phyloP scores from a whole-genome alignment of 2,888 invertebrate species.

The Ophioninae sp. region DNA sequence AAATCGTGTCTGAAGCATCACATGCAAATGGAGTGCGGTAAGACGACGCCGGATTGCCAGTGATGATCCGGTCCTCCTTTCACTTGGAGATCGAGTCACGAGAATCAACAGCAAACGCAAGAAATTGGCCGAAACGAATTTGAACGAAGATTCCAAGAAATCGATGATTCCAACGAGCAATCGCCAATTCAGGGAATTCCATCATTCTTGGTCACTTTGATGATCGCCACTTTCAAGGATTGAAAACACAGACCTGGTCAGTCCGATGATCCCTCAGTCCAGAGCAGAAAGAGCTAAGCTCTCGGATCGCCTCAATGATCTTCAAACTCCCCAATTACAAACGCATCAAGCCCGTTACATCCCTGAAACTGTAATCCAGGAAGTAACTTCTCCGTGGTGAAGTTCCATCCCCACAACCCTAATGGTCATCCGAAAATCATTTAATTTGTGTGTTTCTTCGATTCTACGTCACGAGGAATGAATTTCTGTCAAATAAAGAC shows the following conservation, averaged over 20 bases:
- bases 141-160: no score
- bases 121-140: no score
- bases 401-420: background rate
- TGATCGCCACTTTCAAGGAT: background rate
- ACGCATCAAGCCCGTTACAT: background rate
- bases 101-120: no score
- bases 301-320: no score
- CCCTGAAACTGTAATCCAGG: background rate
- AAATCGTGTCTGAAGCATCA: conserved; percentile 40
- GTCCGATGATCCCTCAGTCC: no score
- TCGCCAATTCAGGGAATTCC: background rate
- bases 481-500: conserved; percentile 8
- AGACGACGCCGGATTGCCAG: conserved; percentile 23
- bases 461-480: background rate
- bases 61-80: conserved; percentile 21
- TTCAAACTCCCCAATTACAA: background rate
- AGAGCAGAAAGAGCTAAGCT: no score
- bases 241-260: no score
- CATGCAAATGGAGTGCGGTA: conserved; percentile 45
- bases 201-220: background rate
- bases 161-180: background rate
- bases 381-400: background rate
- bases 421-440: background rate
- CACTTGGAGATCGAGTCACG: background rate
- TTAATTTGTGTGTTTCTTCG: background rate